Evolutionary conservation across 2,888 invertebrate species (phyloP).

Genomic region (Mythimna ferrago): DNA sequence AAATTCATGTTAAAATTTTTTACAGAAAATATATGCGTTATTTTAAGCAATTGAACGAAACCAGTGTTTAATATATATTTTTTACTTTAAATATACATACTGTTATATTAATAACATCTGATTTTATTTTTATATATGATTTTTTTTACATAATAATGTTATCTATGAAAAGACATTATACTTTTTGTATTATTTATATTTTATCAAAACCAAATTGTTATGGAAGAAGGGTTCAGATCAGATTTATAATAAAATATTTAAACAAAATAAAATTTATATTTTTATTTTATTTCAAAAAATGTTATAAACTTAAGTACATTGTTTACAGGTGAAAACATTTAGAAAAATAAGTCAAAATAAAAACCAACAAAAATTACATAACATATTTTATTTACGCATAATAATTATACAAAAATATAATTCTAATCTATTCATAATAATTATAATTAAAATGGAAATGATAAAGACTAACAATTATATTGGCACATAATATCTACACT

Average conservation of each 20-base stretch:
- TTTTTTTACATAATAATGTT: not conserved
- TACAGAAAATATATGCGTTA: not conserved
- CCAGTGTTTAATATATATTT: not conserved
- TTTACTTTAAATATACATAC: not conserved
- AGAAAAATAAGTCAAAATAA: conserved; percentile 17
- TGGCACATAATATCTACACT: conserved; percentile 72
- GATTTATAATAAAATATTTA: conserved; percentile 24
- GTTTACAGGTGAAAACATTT: not conserved
- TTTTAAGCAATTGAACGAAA: not conserved
- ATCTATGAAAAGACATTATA: not conserved
- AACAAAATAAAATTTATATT: not conserved
- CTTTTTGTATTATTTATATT: conserved; percentile 13
- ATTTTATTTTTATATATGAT: too few relatives aligned
- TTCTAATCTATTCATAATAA: conserved; percentile 61
- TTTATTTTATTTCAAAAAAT: conserved; percentile 14
- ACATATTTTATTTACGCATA: conserved; percentile 72
- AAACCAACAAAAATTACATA: conserved; percentile 52
- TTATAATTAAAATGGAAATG: conserved; percentile 67
- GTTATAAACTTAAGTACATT: not conserved
- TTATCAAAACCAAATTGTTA: conserved; percentile 18
- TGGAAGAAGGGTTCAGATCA: not conserved
- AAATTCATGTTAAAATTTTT: not conserved
- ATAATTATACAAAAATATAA: conserved; percentile 77
- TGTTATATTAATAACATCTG: too few relatives aligned
- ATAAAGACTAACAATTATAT: conserved; percentile 68